phyloP scores from a whole-genome alignment of 2,888 invertebrate genomes.

The Drosophila antonietae region DNA sequence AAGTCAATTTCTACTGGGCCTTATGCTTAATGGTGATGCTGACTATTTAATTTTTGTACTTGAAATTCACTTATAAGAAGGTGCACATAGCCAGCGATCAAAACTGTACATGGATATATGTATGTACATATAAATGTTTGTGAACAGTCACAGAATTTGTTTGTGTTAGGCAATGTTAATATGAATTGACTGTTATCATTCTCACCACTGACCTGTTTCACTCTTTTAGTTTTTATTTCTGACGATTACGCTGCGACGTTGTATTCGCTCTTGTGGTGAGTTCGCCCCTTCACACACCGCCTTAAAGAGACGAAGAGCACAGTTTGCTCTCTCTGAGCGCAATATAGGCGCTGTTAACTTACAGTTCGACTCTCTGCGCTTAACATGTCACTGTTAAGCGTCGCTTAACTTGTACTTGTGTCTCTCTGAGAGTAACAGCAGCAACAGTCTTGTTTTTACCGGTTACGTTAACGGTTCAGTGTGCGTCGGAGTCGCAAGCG shows the following conservation, averaged over 20 bases:
- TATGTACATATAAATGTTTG: neutral
- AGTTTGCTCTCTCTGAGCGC: slow-evolving; percentile 30
- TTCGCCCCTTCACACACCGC: slow-evolving; percentile 3
- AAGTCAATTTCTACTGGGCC: neutral
- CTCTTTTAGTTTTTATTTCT: slow-evolving; percentile 13
- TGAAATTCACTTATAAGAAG: neutral
- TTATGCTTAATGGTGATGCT: neutral
- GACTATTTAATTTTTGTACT: neutral
- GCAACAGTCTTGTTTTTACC: slow-evolving; percentile 63
- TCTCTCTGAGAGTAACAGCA: slow-evolving; percentile 51
- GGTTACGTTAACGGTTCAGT: slow-evolving; percentile 51
- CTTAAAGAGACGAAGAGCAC: slow-evolving; percentile 23
- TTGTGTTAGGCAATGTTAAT: slow-evolving; percentile 25
- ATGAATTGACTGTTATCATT: slow-evolving; percentile 25
- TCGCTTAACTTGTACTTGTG: slow-evolving; percentile 38
- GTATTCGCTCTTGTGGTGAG: slow-evolving; percentile 39
- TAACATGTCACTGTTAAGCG: slow-evolving; percentile 47
- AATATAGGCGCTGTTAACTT: slow-evolving; percentile 18
- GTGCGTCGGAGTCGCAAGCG: slow-evolving; percentile 46
- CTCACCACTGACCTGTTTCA: slow-evolving; percentile 22
- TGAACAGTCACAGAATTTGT: neutral
- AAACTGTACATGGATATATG: neutral
- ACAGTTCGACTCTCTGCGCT: slow-evolving; percentile 26
- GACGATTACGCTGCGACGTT: slow-evolving; percentile 16
- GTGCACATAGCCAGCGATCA: neutral